phyloP scores from a whole-genome alignment of 2,888 invertebrate species.

The Escarpia spicata region DNA sequence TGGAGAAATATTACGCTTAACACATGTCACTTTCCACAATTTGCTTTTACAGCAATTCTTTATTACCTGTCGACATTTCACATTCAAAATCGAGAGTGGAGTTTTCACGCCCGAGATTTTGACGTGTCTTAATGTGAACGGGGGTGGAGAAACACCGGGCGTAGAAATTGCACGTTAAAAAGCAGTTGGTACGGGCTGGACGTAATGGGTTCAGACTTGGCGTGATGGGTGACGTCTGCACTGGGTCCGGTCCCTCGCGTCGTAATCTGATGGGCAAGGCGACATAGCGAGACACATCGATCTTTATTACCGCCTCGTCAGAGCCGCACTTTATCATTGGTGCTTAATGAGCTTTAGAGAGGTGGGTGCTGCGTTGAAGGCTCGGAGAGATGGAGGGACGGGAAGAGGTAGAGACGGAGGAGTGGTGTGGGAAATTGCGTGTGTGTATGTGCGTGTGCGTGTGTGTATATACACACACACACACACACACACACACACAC shows the following conservation, averaged over 20 bases:
- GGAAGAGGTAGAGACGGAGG: background rate
- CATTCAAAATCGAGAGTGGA: background rate
- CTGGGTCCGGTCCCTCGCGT: background rate
- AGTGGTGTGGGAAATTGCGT: background rate
- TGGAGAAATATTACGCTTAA: background rate
- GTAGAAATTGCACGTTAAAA: background rate
- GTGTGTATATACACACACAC: background rate
- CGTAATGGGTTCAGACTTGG: background rate
- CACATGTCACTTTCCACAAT: background rate
- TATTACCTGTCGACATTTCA: background rate
- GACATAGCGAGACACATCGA: background rate
- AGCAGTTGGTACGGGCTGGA: background rate
- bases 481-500: too few species aligned
- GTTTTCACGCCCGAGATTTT: background rate
- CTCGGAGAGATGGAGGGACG: background rate
- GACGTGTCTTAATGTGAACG: background rate
- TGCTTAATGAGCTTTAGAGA: conserved; percentile 13
- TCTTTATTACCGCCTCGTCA: background rate
- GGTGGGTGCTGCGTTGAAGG: background rate
- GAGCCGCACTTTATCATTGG: background rate
- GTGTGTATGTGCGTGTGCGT: background rate
- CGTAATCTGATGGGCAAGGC: background rate
- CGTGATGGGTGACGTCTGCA: background rate
- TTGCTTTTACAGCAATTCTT: background rate
- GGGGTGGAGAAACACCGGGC: background rate